These are phyloP conservation scores for Acanthornis magna DNA, from an alignment of 2,797 vertebrate species.

Conservation along the genomic window DNA sequence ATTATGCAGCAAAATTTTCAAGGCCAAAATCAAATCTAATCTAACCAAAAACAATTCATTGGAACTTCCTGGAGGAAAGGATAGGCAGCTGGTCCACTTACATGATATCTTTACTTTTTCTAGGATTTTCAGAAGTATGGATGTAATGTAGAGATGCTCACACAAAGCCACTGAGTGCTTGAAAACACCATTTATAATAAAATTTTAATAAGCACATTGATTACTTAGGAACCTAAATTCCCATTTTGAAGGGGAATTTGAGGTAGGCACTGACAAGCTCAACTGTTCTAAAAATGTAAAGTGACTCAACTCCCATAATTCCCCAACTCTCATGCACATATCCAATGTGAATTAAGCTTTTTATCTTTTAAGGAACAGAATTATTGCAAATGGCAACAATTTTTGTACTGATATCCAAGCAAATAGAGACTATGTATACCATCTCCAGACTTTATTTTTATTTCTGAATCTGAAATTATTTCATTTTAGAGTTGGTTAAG, in stretches of 20 bases:
- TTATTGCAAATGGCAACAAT: neutral
- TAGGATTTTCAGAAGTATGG: neutral
- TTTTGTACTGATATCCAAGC: neutral
- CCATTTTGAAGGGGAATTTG: neutral
- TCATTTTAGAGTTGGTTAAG: neutral
- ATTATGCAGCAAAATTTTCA: neutral
- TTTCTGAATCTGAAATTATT: neutral
- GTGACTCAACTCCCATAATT: neutral
- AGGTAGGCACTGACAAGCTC: neutral
- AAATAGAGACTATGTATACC: neutral
- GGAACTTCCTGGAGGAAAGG: neutral
- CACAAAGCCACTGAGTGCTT: neutral
- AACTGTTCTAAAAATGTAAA: neutral
- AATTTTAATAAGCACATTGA: neutral
- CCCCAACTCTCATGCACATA: neutral
- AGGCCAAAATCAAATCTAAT: neutral
- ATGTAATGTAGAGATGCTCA: fast-evolving
- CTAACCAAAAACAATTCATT: neutral
- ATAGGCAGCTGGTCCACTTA: neutral
- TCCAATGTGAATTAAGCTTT: neutral
- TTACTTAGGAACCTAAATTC: neutral
- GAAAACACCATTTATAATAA: neutral
- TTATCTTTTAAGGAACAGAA: neutral
- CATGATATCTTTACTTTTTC: neutral
- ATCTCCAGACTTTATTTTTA: neutral